A percentile compares a stretch with the other conserved stretches of the same genome.
phyloP scores from a whole-genome alignment of 2,113 vertebrate species.

The Syngnathus scovelli region DNA sequence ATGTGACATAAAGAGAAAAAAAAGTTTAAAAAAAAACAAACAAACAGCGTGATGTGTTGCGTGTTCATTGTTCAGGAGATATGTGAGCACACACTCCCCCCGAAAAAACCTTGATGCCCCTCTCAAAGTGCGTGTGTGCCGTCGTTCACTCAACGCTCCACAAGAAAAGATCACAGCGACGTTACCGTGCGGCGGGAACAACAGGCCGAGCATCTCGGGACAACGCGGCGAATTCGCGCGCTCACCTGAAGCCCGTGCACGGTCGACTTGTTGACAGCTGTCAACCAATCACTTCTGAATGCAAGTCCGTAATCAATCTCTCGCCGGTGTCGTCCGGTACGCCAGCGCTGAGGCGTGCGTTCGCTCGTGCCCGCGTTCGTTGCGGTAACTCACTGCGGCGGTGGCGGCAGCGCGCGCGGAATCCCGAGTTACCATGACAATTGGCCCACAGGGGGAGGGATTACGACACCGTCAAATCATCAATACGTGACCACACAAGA shows the following conservation, averaged over 20 bases:
- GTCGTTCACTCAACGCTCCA: not conserved
- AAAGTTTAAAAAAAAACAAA: too few species aligned
- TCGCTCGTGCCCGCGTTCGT: not conserved
- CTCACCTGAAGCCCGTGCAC: slow-evolving; percentile 3
- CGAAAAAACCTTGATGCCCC: not conserved
- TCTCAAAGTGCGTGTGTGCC: not conserved
- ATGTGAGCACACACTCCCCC: not conserved
- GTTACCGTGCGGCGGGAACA: not conserved
- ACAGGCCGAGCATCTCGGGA: not conserved
- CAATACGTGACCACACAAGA: not conserved
- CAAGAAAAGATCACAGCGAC: not conserved
- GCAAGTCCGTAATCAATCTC: not conserved
- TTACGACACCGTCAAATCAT: slow-evolving; percentile 4
- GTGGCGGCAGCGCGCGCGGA: slow-evolving; percentile 35
- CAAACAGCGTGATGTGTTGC: too few species aligned
- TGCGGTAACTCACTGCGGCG: slow-evolving; percentile 50
- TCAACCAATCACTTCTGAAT: not conserved
- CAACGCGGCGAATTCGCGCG: not conserved
- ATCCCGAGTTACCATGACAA: slow-evolving; percentile 67
- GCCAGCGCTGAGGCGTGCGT: not conserved
- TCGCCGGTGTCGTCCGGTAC: not conserved
- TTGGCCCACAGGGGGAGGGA: slow-evolving; percentile 26
- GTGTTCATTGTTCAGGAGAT: not conserved
- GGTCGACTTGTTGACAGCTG: not conserved
- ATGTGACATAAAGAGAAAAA: too few species aligned